These are phyloP conservation scores for Pegoplata infirma DNA, from an alignment of 2,888 invertebrate species.

Conservation along the genomic window DNA sequence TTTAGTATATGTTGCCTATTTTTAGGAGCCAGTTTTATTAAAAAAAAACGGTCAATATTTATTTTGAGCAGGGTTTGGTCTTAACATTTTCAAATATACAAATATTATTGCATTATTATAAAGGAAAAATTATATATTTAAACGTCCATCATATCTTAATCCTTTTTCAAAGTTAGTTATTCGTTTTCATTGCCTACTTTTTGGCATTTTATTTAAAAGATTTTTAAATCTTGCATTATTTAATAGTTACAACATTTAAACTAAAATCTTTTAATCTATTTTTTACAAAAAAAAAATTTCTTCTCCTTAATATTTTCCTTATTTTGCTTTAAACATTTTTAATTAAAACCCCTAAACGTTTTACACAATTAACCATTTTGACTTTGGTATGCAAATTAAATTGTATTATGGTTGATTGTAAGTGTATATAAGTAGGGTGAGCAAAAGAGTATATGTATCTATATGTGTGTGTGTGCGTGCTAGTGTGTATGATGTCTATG, in stretches of 20 bases:
- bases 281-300: neutral
- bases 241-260: too few relatives aligned
- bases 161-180: neutral
- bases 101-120: too few relatives aligned
- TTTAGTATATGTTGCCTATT: too few relatives aligned
- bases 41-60: too few relatives aligned
- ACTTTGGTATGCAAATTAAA: conserved; percentile 64
- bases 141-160: too few relatives aligned
- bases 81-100: too few relatives aligned
- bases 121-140: too few relatives aligned
- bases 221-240: neutral
- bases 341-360: conserved; percentile 63
- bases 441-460: neutral
- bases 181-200: neutral
- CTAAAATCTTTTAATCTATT: neutral
- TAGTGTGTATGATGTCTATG: conserved; percentile 34
- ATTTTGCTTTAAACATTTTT: conserved; percentile 51
- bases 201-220: neutral
- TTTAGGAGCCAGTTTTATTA: too few relatives aligned
- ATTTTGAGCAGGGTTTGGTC: too few relatives aligned
- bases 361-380: conserved; percentile 63
- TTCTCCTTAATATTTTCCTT: conserved; percentile 1
- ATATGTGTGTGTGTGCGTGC: neutral
- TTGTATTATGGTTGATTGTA: conserved; percentile 60
- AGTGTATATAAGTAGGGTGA: neutral